These are phyloP conservation scores for Ophiothrix spiculata DNA, from an alignment of 35 echinoderm and acorn worm species.

Conservation along the genomic window DNA sequence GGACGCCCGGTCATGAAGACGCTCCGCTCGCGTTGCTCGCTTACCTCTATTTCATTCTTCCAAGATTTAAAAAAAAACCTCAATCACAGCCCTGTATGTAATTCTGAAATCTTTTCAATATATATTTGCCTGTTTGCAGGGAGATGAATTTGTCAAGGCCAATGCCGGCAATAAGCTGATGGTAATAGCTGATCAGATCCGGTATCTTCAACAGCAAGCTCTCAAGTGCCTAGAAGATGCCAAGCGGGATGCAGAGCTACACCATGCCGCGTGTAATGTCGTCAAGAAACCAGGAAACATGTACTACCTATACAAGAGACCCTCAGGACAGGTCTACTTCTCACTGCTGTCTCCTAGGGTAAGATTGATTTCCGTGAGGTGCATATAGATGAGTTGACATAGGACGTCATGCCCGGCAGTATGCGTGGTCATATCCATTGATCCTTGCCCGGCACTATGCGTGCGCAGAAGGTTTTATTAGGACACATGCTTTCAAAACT, in stretches of 20 bases:
- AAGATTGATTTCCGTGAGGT: too few species aligned
- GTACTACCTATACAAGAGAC: conserved; percentile 78
- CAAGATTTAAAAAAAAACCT: too few species aligned
- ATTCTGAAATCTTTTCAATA: too few species aligned
- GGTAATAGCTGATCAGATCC: conserved; percentile 90
- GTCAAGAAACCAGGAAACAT: conserved; percentile 88
- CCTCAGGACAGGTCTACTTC: conserved; percentile 90
- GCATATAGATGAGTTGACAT: background rate
- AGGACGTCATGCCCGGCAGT: too few species aligned
- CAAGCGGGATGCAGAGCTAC: conserved; percentile 88
- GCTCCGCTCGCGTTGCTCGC: too few species aligned
- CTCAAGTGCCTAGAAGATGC: conserved; percentile 76
- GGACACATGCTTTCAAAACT: too few species aligned
- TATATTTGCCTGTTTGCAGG: conserved; percentile 43
- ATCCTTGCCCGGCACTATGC: too few species aligned
- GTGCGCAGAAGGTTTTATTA: too few species aligned
- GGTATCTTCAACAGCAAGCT: conserved; percentile 82
- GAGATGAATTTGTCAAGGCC: conserved; percentile 85
- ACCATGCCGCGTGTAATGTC: conserved; percentile 89
- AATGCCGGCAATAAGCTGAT: conserved; percentile 84
- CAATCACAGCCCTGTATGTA: too few species aligned
- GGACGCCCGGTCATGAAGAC: too few species aligned
- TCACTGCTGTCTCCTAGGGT: conserved; percentile 84
- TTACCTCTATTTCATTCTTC: too few species aligned
- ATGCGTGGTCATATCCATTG: too few species aligned